A percentile compares a stretch with the other conserved stretches of the same genome.
These are phyloP conservation scores for Protophormia terraenovae DNA, from an alignment of 2,888 invertebrate genomes.

Conservation along the genomic window DNA sequence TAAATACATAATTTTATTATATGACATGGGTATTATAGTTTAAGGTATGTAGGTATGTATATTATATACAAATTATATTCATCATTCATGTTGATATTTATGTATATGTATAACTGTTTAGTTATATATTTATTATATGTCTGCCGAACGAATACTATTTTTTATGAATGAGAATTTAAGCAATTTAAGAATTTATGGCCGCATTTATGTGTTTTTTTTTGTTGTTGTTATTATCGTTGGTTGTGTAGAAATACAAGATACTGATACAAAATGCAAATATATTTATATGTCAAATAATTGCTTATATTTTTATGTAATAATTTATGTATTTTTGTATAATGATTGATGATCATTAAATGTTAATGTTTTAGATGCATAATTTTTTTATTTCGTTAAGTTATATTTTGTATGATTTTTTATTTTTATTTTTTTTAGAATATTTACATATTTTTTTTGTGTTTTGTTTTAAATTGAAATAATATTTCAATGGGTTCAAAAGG, in stretches of 20 bases:
- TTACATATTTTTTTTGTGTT: too few species aligned
- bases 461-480: too few species aligned
- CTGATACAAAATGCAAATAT: neutral
- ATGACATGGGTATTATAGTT: neutral
- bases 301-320: neutral
- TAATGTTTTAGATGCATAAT: too few species aligned
- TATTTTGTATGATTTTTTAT: too few species aligned
- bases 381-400: too few species aligned
- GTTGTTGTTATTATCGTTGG: too few species aligned
- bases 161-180: slow-evolving; percentile 15
- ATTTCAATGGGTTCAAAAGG: too few species aligned
- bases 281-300: slow-evolving; percentile 23
- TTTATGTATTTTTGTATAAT: neutral
- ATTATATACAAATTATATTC: neutral
- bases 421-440: too few species aligned
- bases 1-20: neutral
- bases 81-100: neutral
- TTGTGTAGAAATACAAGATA: neutral
- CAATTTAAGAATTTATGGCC: neutral
- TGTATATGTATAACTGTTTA: neutral
- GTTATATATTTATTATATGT: neutral
- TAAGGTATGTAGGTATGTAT: slow-evolving; percentile 3
- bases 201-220: neutral
- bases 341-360: too few species aligned
- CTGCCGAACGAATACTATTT: neutral